phyloP scores from a whole-genome alignment of 2,888 invertebrate species.

The Oscheius onirici region DNA sequence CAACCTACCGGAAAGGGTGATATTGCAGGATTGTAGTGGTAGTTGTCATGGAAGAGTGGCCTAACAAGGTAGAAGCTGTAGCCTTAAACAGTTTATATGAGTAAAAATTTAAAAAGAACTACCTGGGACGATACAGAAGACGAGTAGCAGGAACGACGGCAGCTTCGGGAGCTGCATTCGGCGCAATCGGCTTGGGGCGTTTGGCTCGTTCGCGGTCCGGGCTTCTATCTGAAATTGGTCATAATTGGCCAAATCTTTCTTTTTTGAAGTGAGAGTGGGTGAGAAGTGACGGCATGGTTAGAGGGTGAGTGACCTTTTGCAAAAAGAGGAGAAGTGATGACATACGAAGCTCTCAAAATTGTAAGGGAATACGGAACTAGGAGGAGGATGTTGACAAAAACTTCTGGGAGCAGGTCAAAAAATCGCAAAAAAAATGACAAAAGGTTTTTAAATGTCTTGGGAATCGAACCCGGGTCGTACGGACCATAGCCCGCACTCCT shows the following conservation, averaged over 20 bases:
- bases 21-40: conserved; percentile 22
- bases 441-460: not conserved
- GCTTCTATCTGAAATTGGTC: not conserved
- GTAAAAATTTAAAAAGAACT: not conserved
- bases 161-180: conserved; percentile 15
- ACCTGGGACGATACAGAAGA: conserved; percentile 1
- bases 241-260: not conserved
- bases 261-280: not conserved
- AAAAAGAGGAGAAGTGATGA: too few species aligned
- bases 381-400: not conserved
- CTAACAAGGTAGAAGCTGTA: not conserved
- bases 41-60: not conserved
- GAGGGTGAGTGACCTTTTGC: not conserved
- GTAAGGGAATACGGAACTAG: not conserved
- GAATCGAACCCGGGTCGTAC: too few species aligned
- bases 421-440: not conserved
- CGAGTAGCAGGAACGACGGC: conserved; percentile 2
- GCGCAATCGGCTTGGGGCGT: not conserved
- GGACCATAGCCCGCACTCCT: too few species aligned
- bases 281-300: conserved; percentile 3
- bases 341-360: too few species aligned
- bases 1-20: conserved; percentile 18
- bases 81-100: not conserved
- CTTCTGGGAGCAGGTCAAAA: not conserved
- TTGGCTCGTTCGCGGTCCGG: not conserved